A percentile compares a stretch with the other conserved stretches of the same genome.
Evolutionary conservation across 2,113 vertebrate genomes (phyloP).

Genomic region (Stictonetta naevosa): DNA sequence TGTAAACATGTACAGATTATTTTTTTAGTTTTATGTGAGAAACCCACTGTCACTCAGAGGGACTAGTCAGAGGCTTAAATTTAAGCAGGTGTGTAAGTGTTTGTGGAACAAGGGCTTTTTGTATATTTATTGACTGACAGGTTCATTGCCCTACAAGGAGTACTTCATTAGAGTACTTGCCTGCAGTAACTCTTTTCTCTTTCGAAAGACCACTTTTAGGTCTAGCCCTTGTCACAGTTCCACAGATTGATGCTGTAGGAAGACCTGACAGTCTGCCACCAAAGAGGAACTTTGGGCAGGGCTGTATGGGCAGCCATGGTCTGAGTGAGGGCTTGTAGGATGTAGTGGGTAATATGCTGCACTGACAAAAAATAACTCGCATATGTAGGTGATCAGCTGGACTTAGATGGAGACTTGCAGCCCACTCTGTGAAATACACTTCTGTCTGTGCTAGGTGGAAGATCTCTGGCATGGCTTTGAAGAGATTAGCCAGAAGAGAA

Average conservation of each 20-base stretch:
- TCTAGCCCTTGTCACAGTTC: neutral
- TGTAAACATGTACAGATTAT: neutral
- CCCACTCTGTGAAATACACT: neutral
- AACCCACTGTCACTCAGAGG: neutral
- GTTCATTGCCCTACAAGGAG: slow-evolving; percentile 11
- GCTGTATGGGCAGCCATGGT: neutral
- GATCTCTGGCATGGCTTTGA: neutral
- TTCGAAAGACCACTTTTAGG: neutral
- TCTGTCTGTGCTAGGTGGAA: neutral
- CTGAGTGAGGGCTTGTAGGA: neutral
- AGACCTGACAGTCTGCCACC: neutral
- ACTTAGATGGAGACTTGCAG: neutral
- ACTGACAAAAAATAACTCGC: neutral
- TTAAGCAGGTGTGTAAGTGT: slow-evolving; percentile 12
- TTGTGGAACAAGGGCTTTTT: slow-evolving; percentile 1
- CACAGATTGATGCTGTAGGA: neutral
- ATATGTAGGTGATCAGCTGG: neutral
- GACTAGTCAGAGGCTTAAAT: neutral
- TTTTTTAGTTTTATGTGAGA: neutral
- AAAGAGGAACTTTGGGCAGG: neutral
- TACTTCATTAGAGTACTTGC: neutral
- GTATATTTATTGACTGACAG: neutral
- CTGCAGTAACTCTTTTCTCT: neutral
- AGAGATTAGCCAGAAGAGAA: neutral
- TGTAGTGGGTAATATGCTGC: neutral